phyloP scores from a whole-genome alignment of 1,140 invertebrate genomes.

The Ctenoplectra terminalis region DNA sequence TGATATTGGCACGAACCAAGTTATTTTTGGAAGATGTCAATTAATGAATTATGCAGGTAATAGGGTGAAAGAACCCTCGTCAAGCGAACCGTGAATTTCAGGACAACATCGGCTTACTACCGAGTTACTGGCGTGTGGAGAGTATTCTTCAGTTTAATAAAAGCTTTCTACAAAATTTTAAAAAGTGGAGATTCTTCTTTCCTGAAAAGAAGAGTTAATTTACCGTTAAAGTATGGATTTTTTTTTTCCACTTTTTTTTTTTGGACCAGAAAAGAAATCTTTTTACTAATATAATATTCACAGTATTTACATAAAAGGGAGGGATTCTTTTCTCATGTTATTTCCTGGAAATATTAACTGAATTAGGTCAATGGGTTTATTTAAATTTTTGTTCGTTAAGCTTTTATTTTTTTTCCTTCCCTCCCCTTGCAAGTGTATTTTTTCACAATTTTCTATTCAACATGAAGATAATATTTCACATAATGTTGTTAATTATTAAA shows the following conservation, averaged over 20 bases:
- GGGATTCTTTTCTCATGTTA: background rate
- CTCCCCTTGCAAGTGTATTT: background rate
- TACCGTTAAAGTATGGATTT: background rate
- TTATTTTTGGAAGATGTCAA: conserved; percentile 36
- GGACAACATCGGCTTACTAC: conserved; percentile 9
- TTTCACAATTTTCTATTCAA: background rate
- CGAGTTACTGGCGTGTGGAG: background rate
- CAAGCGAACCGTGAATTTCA: conserved; percentile 39
- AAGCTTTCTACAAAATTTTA: background rate
- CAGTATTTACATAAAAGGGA: background rate
- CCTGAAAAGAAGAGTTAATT: background rate
- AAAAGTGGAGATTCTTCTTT: background rate
- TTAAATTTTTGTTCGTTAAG: background rate
- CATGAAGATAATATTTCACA: background rate
- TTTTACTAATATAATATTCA: background rate
- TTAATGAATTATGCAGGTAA: conserved; percentile 44
- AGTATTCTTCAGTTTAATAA: background rate
- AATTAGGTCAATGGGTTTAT: background rate
- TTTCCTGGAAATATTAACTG: background rate
- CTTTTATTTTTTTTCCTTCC: background rate
- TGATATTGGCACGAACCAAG: conserved; percentile 22
- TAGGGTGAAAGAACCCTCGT: conserved; percentile 40
- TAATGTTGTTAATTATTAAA: conserved; percentile 8
- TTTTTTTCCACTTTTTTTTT: too few species aligned
- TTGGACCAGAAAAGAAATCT: background rate